These are phyloP conservation scores for Vimba vimba DNA, from an alignment of 2,113 vertebrate genomes.

Conservation along the genomic window DNA sequence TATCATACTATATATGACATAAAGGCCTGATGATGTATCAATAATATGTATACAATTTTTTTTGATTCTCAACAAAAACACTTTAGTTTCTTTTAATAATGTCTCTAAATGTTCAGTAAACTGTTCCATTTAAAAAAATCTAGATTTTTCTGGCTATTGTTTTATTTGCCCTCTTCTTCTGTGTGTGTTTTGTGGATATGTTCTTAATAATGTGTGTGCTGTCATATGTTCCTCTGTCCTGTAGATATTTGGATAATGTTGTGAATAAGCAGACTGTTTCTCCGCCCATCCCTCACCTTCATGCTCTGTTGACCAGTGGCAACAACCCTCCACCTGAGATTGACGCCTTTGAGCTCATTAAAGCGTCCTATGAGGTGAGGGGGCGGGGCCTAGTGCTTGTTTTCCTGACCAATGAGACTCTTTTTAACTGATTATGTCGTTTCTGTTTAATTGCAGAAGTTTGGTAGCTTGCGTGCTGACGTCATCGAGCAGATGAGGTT, in stretches of 20 bases:
- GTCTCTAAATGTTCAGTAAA: no score
- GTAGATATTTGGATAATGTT: constrained; percentile 93
- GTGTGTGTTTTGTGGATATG: neutral
- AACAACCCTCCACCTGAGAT: constrained; percentile 86
- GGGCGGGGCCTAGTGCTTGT: neutral
- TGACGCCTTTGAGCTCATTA: constrained; percentile 92
- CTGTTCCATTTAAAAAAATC: no score
- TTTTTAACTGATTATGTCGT: neutral
- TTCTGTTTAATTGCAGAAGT: constrained; percentile 80
- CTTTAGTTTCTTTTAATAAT: no score
- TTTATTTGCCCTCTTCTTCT: neutral
- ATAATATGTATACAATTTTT: no score
- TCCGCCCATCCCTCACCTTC: constrained; percentile 89
- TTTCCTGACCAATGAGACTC: neutral
- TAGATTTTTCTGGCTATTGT: no score
- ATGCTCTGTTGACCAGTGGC: constrained; percentile 88
- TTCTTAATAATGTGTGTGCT: neutral
- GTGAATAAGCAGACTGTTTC: constrained; percentile 90
- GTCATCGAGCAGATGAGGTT: constrained; percentile 99
- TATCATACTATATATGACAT: neutral
- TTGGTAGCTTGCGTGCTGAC: constrained; percentile 85
- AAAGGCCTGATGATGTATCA: neutral
- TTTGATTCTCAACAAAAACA: neutral
- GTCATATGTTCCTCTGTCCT: neutral
- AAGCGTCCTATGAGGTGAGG: constrained; percentile 90